Conservation (phyloP, 2,113 vertebrate species). For the Pelusios castaneus region DNA sequence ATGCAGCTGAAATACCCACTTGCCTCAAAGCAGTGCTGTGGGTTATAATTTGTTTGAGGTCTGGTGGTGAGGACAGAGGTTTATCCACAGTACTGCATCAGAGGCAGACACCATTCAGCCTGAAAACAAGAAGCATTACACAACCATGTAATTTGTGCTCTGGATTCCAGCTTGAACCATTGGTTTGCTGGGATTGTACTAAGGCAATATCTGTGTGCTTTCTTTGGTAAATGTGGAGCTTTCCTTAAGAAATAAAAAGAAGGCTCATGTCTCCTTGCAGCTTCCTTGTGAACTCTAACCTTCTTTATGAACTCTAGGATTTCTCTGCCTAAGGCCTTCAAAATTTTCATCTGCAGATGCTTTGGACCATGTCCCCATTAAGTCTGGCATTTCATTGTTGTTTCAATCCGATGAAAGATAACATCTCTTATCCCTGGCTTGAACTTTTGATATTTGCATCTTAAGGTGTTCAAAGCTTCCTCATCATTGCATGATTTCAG, state of each 20-base stretch:
- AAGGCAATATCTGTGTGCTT: not conserved
- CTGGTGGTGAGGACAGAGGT: not conserved
- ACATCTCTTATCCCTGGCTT: conserved; percentile 1
- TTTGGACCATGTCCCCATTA: conserved; percentile 28
- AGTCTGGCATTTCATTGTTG: conserved; percentile 54
- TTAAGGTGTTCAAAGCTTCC: conserved; percentile 5
- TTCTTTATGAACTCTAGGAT: conserved; percentile 41
- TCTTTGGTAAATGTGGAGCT: not conserved
- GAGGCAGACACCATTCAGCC: not conserved
- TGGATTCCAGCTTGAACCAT: not conserved
- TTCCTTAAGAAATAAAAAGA: not conserved
- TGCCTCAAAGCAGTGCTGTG: not conserved
- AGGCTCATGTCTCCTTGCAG: not conserved
- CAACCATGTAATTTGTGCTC: not conserved
- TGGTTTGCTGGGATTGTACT: not conserved
- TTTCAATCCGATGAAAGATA: conserved; percentile 40
- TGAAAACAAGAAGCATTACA: not conserved
- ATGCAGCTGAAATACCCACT: not conserved
- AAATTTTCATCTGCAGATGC: not conserved
- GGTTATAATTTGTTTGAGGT: not conserved
- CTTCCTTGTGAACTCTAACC: conserved; percentile 27
- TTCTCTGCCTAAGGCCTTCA: conserved; percentile 34
- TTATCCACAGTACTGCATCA: not conserved
- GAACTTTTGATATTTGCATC: conserved; percentile 63
- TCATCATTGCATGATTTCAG: not conserved